Conservation (phyloP, 2,888 invertebrate genomes). For the Octodonta nipae region DNA sequence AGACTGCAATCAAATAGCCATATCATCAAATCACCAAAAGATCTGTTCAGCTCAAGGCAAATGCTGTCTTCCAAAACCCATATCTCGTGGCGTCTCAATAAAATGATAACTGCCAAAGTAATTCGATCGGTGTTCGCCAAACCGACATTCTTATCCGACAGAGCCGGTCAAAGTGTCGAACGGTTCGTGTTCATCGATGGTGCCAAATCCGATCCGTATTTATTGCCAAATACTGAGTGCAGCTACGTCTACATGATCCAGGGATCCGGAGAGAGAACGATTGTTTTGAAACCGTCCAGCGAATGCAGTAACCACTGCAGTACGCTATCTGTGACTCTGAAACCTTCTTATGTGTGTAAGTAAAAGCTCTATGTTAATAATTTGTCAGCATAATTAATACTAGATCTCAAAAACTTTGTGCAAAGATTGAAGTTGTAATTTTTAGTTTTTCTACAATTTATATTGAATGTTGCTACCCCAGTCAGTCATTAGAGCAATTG, state of each 20-base stretch:
- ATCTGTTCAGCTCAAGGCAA: conserved; percentile 20
- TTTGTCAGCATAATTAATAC: too few relatives aligned
- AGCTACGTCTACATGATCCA: conserved; percentile 64
- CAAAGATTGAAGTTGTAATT: too few relatives aligned
- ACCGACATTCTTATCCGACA: conserved; percentile 33
- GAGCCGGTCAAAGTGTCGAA: conserved; percentile 64
- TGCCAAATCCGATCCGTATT: conserved; percentile 48
- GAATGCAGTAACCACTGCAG: conserved; percentile 63
- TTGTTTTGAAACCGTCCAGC: conserved; percentile 60
- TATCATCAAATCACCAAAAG: conserved; percentile 18
- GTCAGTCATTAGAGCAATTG: too few relatives aligned
- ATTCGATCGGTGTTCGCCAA: conserved; percentile 53
- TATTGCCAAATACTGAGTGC: conserved; percentile 69
- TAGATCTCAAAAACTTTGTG: too few relatives aligned
- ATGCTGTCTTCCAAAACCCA: conserved; percentile 24
- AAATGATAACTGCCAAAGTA: conserved; percentile 58
- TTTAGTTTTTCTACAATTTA: too few relatives aligned
- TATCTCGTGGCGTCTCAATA: conserved; percentile 58
- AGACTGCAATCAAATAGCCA: conserved; percentile 39
- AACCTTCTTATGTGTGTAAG: conserved; percentile 66
- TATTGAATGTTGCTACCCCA: too few relatives aligned
- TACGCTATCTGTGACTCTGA: conserved; percentile 55
- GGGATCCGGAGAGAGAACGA: conserved; percentile 56
- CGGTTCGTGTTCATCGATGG: conserved; percentile 60
- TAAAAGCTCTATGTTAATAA: too few relatives aligned